Evolutionary conservation across 2,113 vertebrate species (phyloP), one percentile per base, ranked within the genome.

Genomic region (Geothlypis trichas): DNA sequence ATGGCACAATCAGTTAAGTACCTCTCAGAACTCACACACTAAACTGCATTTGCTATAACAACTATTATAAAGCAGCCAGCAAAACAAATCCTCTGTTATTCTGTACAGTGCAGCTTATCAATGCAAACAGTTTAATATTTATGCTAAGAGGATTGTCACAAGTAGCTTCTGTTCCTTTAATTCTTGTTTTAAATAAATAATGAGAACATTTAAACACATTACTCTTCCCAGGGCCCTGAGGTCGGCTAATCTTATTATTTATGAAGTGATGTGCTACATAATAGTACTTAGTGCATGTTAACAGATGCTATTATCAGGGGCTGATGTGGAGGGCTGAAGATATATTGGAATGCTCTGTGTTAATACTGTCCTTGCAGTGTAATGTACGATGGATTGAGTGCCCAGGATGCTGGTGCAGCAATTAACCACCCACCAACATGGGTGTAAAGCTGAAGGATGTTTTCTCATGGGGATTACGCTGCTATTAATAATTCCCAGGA

Each of bases 181-280:
- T 99, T 99, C 98, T 98, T 98, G 98, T 98, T 99, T 99, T 99
- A 99, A 99, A 99, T 99, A 99, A 99, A 99, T 99, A 99, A 99
- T 99, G 99, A 99, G 99, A 99, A 99, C 99, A 98, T 99, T 99
- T 99, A 99, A 99, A 99, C 98, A 98, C 99, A 99, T 98, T 98
- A 98, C 98, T 99, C 98, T 98, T 99, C 98, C 98, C 97, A 97
- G 98, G 98, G 98, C 98, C 98, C 98, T 94, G 98, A 99, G 99
- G 99, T 99, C 99, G 97, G 98, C 98, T 99, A 99, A 99, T 99
- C 99, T 98, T 99, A 99, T 99, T 99, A 99, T 99, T 99, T 99
- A 99, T 99, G 99, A 99, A 99, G 98, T 99, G 99, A 99, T 99
- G 99, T 99, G 99, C 99, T 99, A 98, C 99, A 99, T 99, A 99